Evolutionary conservation across 2,888 invertebrate species (phyloP).

Genomic region (Dryocosmus kuriphilus): DNA sequence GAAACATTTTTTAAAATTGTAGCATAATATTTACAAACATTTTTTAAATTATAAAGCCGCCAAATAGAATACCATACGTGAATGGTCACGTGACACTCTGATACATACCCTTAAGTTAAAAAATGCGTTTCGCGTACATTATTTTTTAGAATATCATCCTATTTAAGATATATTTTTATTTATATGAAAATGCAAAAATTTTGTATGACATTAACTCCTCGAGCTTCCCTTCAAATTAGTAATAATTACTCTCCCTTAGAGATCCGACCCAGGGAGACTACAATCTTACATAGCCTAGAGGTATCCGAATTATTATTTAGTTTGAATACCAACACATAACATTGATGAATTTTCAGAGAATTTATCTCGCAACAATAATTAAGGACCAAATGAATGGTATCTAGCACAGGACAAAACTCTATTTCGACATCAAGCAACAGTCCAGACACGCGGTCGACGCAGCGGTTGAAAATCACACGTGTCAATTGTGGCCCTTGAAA

Average conservation of each 20-base stretch:
- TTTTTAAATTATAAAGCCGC: no score
- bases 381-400: conserved; percentile 25
- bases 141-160: no score
- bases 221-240: not conserved
- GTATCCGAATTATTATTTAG: not conserved
- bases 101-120: no score
- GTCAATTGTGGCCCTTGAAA: conserved; percentile 44
- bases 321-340: not conserved
- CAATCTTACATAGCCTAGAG: not conserved
- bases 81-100: no score
- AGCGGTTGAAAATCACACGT: conserved; percentile 48
- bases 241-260: not conserved
- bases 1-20: no score
- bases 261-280: not conserved
- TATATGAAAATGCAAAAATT: no score
- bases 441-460: conserved; percentile 12
- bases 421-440: conserved; percentile 25
- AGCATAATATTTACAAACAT: no score
- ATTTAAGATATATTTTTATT: no score
- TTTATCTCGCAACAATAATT: not conserved
- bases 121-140: no score
- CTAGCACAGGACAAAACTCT: conserved; percentile 13
- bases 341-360: not conserved
- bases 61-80: no score
- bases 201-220: not conserved